Base-by-base conservation (phyloP, 2,888 invertebrate species). In the Lypha dubia region DNA sequence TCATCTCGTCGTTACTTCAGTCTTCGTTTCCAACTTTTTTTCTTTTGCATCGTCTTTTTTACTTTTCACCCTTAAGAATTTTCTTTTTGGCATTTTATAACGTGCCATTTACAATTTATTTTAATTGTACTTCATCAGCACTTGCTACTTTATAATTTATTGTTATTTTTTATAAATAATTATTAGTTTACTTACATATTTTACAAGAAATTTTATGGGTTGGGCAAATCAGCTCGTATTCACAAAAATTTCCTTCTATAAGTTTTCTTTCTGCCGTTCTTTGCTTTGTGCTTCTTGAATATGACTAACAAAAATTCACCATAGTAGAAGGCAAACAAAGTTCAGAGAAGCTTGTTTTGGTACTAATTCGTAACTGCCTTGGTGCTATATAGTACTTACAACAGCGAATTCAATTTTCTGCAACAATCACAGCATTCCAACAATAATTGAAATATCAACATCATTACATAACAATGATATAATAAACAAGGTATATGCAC, bases 51-150 rank as follows among this genome's bases (percentile, higher is more conserved):
- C 67, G 80, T 75, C 74, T 49, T 62, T 60, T 67, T 87, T 68
- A 74, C 88, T 90, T 89, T 90, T 89, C 88, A 88, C 87, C 88
- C 8, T n/a, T 87, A 74, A 87, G 88, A 90, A 89, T 90, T 89
- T 90, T 89, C 86, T 87, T 87, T 88, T 84, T 74, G 49, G 60
- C 73, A 67, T 44, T 17, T 60, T 24, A 53, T 51, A n/a, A 79
- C 51, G 65, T 80, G 6, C 1, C 3, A 20, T 68, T 62, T n/a
- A 20, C 7, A 60, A 68, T 28, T 67, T 81, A 58, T 49, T 86
- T 79, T 79, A 53, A 62, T 28, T 24, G 38, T 80, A 67, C 67
- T 38, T 56, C 24, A 17, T 74, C 28, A 32, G 49, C 68, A 73
- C 63, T 79, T 68, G 51, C 68, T 74, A 9, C 71, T 51, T 20